Evolutionary conservation across 2,797 vertebrate species (phyloP), one percentile per base, ranked within the genome.

Genomic region (Gila robusta): DNA sequence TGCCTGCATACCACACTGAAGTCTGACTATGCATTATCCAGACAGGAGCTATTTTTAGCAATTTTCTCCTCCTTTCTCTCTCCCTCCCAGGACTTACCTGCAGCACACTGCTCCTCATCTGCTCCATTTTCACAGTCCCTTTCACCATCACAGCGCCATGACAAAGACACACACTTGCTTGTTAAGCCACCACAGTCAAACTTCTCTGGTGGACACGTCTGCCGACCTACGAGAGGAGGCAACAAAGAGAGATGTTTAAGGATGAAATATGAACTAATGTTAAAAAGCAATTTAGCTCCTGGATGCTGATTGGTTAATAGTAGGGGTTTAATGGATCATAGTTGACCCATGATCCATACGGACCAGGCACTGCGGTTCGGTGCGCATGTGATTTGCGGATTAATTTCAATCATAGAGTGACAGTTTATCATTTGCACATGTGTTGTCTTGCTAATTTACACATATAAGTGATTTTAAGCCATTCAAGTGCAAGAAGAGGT

Each of bases 121-220:
- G 95, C 94, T 14, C 98, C 97, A 0, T 96, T 98, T 92, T 98
- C 97, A 83, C 98, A 99, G 86, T 99, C 98, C 91, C 94, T 94
- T 92, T 99, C 97, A 0, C 98, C 97, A 16, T 99, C 98, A n/a
- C 98, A 99, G 91, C 96, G 97, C 98, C 98, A 99, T 1, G 98
- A 97, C 28, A 96, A 93, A 0, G 98, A 98, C 90, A 99, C 97
- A 79, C 98, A 99, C 91, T 98, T 98, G 94, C 95, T 97, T 92
- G 95, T 93, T 47, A 92, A 88, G 47, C 96, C 97, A 72, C 98
- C 98, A 71, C 98, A 99, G 94, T 98, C 98, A 17, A 99, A 97
- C 94, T 98, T 99, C 95, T 98, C 97, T 0, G 96, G 94, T 0
- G 97, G 96, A 91, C 98, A 99, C 4, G 96, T 96, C 93, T 97